phyloP scores from a whole-genome alignment of 2,797 vertebrate genomes.

The Gallinago stenura region DNA sequence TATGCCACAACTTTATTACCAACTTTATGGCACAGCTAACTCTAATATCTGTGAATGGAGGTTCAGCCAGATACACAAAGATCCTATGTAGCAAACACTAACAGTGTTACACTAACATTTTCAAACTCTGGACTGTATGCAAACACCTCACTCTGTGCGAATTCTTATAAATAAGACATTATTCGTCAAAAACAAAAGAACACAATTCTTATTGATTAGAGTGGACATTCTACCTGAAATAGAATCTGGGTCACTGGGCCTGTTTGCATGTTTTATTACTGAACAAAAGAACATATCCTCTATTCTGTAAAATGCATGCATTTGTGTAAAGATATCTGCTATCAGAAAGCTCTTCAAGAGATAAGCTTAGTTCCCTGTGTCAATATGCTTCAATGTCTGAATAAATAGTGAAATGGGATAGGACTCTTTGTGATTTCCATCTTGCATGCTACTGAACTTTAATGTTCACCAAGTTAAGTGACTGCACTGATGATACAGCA shows the following conservation, averaged over 20 bases:
- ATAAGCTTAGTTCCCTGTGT: not conserved
- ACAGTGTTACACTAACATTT: not conserved
- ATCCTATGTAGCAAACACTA: not conserved
- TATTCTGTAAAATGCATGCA: not conserved
- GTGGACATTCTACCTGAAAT: not conserved
- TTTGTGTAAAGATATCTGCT: not conserved
- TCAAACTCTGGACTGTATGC: not conserved
- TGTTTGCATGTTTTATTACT: not conserved
- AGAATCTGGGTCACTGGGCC: not conserved
- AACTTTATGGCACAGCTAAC: not conserved
- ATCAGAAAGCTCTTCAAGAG: not conserved
- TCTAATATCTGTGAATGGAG: not conserved
- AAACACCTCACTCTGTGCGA: not conserved
- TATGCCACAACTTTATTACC: not conserved
- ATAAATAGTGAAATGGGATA: not conserved
- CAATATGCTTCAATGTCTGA: not conserved
- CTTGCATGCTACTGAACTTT: not conserved
- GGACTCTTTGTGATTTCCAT: not conserved
- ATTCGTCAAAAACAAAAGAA: not conserved
- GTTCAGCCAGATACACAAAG: not conserved
- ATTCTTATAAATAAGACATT: not conserved
- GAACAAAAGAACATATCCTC: not conserved
- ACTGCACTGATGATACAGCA: not conserved
- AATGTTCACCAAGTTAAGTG: not conserved
- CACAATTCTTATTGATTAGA: not conserved